Evolutionary conservation across 1,140 invertebrate species (phyloP), one percentile per base, ranked within the genome.

Genomic region (Nasonia longicornis): DNA sequence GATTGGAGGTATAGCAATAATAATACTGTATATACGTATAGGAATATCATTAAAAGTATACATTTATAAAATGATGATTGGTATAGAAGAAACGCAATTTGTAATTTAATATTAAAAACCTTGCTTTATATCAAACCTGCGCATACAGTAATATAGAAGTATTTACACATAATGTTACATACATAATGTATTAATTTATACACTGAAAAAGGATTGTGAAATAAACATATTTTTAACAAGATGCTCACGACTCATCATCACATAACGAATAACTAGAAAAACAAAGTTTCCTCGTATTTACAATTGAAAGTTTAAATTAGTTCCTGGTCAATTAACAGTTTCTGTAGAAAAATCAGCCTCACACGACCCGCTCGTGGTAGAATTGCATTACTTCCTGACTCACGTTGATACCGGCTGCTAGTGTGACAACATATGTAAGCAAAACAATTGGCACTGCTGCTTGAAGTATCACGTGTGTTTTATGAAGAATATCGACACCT

Each of bases 401-500:
- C 26, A 96, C 91, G 89, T 96, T 95, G 90, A 94, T 94, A 74
- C 93, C 92, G 52, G 92, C 91, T 63, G 92, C 90, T 67, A 98
- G 88, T 20, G 96, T 96, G 14, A 96, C 91, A 63, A 99, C 89
- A 89, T 97, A 99, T 12, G 95, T 88, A 1, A 99, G 84, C 77
- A 96, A 89, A 45, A 97, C 91, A 74, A 95, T 89, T 12, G 97
- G 96, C 52, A 99, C 89, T 35, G 97, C 96, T 84, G 96, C 95
- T 78, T 77, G 72, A 64, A 99, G 92, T 88, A 99, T 95, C 58
- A 96, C 91, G 86, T 98, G 93, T 0, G 97, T 97, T 85, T 96
- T 97, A 85, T 96, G 94, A 66, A 99, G 91, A 89, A 97, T 96
- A 72, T 97, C 96, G 84, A 99, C 93, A 90, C 96, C 97, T 97